Evolutionary conservation across 2,113 vertebrate species (phyloP), one percentile per base, ranked within the genome.

Genomic region (Panthera tigris): DNA sequence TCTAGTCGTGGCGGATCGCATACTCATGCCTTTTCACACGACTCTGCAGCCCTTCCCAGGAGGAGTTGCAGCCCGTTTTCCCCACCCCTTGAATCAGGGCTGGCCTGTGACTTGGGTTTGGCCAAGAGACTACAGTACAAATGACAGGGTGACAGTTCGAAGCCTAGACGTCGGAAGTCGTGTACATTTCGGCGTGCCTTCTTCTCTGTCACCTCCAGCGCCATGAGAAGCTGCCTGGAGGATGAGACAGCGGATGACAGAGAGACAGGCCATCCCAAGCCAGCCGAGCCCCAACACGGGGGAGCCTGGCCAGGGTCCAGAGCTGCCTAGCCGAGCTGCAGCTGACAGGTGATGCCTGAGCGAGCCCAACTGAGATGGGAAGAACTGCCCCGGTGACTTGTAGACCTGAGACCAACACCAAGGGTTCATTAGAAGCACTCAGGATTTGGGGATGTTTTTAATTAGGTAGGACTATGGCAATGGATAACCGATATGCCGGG

Each of bases 341-440:
- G 16, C n/a, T n/a, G 21, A 31, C 36, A 9, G 27, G 7, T 12
- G 14, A 41, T 1, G 0, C 9, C 2, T 1, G 8, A 80, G 23
- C 19, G 36, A 69, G 50, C 4, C 12, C 57, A 2, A 1, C 15
- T 14, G 45, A 65, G 50, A 31, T 36, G 19, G 63, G 63, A 78
- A 82, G 66, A 68, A 16, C 39, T 29, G 11, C 7, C 27, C 9
- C 36, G 13, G 15, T 89, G 15, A 39, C 29, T 31, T 25, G 5
- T 0, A 41, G 33, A 57, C 48, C 11, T 1, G 6, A 78, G n/a
- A 81, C 45, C 13, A 89, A 5, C 10, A 21, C 16, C 7, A 61
- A 39, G 4, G 3, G 19, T 31, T 57, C 63, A 25, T 63, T 33
- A 41, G 89, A 96, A 41, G 16, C 2, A 14, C 31, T 33, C 4